A percentile compares a stretch with the other conserved stretches of the same genome.
Conservation (phyloP, 2,113 vertebrate genomes). For the Rhinolophus sinicus region DNA sequence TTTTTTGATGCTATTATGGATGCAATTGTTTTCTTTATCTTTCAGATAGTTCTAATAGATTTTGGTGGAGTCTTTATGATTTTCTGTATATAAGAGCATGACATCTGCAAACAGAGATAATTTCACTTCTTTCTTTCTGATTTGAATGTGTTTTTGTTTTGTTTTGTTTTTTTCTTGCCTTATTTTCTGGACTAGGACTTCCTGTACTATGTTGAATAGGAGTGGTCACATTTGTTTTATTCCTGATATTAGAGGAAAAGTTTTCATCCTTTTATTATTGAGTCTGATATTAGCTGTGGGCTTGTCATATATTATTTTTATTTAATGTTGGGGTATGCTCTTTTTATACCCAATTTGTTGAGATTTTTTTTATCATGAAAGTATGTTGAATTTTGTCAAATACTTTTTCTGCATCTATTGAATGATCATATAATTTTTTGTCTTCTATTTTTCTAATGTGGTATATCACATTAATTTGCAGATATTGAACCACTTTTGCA, state of each 20-base stretch:
- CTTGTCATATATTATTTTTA: not conserved
- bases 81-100: not conserved
- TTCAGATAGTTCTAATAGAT: not conserved
- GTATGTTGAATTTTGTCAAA: not conserved
- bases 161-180: not conserved
- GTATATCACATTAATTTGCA: not conserved
- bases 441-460: not conserved
- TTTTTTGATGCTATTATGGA: not conserved
- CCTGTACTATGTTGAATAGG: not conserved
- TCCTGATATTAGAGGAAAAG: not conserved
- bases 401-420: not conserved
- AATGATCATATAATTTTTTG: not conserved
- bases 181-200: not conserved
- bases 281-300: not conserved
- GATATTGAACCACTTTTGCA: not conserved
- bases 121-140: not conserved
- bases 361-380: not conserved
- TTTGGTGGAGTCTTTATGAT: not conserved
- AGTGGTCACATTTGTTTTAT: not conserved
- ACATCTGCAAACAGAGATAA: not conserved
- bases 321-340: not conserved
- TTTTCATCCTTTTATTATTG: not conserved
- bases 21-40: not conserved
- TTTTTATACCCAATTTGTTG: not conserved
- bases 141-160: not conserved